Base-by-base conservation (phyloP, 2,888 invertebrate species). In the Itoplectis maculator region DNA sequence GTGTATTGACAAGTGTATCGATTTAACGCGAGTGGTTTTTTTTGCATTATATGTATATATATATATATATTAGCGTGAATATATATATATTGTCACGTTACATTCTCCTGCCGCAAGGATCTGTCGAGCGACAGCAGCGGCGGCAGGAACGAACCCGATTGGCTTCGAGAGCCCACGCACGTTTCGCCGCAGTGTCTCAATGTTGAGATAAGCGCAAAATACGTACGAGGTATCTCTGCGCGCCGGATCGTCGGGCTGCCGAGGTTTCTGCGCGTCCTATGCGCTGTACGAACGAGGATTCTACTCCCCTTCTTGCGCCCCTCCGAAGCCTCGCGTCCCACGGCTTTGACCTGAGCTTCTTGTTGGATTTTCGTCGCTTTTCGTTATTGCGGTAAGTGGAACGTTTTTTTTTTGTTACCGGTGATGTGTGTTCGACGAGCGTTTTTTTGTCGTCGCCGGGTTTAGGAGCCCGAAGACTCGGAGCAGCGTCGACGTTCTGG, bases 181-280 rank as follows among this genome's bases (percentile, higher is more conserved):
- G 70, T 72, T 72, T 72, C 56, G 70, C 56, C 40, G 3, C 42
- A 18, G 56, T 72, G 59, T 72, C 56, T 72, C 56, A 72, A 59
- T 59, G 70, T 45, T 45, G 70, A 29, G 40, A 56, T 42, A 56
- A 54, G 42, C 42, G 47, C 5, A 45, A 69, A 7, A 56, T 42
- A 45, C 45, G 29, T 40, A 42, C 70, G 18, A 42, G 45, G 45
- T 23, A 56, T 45, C n/a, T n/a, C n/a, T n/a, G n/a, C n/a, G n/a
- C n/a, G 42, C 56, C 11, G 56, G 70, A 70, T 70, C 70, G n/a
- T n/a, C 5, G 29, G 5, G 59, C 59, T 54, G 69, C 54, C 56
- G 54, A 49, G 56, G 42, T 54, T 70, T 45, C 23, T n/a, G n/a
- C 23, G 9, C 70, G 29, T 47, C 59, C 23, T 8, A 8, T 42